Percentiles rank a stretch among this genome's conserved stretches.
Evolutionary conservation across 2,797 vertebrate genomes (phyloP).

Genomic region (Fistularia tabacaria): DNA sequence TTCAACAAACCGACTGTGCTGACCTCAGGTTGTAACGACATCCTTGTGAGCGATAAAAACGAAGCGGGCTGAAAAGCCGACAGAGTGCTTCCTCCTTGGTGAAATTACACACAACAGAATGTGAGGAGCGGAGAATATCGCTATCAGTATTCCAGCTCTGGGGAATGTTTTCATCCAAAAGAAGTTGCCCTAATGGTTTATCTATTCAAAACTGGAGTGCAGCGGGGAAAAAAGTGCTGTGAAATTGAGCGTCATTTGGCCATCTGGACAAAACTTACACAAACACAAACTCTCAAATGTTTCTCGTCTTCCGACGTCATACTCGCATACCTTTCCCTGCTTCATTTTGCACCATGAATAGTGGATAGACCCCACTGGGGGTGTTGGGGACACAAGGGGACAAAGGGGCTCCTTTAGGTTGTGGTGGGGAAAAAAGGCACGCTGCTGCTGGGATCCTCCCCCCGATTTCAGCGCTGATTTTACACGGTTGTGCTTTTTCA

Average conservation of each 20-base stretch:
- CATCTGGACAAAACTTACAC: slow-evolving; percentile 10
- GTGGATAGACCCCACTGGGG: slow-evolving; percentile 55
- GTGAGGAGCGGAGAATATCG: too few species aligned
- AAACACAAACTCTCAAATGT: slow-evolving; percentile 24
- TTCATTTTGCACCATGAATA: slow-evolving; percentile 61
- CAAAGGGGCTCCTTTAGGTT: slow-evolving; percentile 73
- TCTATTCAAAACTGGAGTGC: too few species aligned
- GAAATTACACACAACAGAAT: too few species aligned
- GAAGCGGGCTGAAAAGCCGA: background rate
- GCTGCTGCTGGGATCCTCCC: slow-evolving; percentile 65
- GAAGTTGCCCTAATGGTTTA: background rate
- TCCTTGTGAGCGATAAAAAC: slow-evolving; percentile 35
- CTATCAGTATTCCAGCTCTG: too few species aligned
- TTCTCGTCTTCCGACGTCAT: slow-evolving; percentile 61
- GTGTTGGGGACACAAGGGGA: slow-evolving; percentile 66
- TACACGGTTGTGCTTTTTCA: slow-evolving; percentile 82
- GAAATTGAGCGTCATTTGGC: slow-evolving; percentile 9
- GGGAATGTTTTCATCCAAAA: too few species aligned
- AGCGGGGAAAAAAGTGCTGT: too few species aligned
- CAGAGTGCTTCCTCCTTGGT: too few species aligned
- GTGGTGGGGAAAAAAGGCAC: slow-evolving; percentile 61
- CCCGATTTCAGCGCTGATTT: slow-evolving; percentile 77
- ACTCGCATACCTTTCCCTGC: slow-evolving; percentile 69
- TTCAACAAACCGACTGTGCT: slow-evolving; percentile 16
- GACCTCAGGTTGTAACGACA: slow-evolving; percentile 13